A percentile compares a stretch with the other conserved stretches of the same genome.
Conservation (phyloP, 2,797 vertebrate genomes). For the Pangasius mekongensis region DNA sequence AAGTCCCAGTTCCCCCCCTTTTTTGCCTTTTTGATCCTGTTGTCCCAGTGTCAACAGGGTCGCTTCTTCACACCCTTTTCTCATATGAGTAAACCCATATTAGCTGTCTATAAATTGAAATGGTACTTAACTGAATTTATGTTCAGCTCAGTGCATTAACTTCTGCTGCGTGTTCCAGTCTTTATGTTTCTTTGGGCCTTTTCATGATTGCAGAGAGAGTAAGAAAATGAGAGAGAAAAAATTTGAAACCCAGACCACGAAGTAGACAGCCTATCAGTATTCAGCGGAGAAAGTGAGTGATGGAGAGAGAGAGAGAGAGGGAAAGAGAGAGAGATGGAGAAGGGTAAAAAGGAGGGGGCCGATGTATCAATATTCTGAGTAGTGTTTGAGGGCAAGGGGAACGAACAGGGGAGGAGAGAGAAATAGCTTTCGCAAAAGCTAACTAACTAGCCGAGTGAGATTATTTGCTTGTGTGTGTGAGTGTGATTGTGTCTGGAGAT, state of each 20-base stretch:
- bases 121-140: slow-evolving; percentile 83
- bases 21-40: slow-evolving; percentile 22
- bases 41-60: slow-evolving; percentile 2
- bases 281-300: slow-evolving; percentile 85
- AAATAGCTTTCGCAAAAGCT: slow-evolving; percentile 60
- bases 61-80: slow-evolving; percentile 44
- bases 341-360: slow-evolving; percentile 70
- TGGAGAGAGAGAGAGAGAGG: slow-evolving; percentile 72
- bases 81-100: slow-evolving; percentile 74
- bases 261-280: slow-evolving; percentile 86
- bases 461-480: slow-evolving; percentile 73
- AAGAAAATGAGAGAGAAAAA: slow-evolving; percentile 63
- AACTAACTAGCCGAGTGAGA: slow-evolving; percentile 74
- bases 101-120: slow-evolving; percentile 80
- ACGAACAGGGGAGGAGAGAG: slow-evolving; percentile 70
- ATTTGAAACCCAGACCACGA: slow-evolving; percentile 84
- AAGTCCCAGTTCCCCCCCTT: background rate
- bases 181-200: slow-evolving; percentile 71
- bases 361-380: slow-evolving; percentile 88
- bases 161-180: slow-evolving; percentile 67
- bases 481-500: slow-evolving; percentile 36
- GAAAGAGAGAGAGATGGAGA: slow-evolving; percentile 36
- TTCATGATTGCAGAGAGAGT: slow-evolving; percentile 45
- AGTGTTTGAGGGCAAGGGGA: slow-evolving; percentile 85
- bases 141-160: slow-evolving; percentile 80